A percentile compares a stretch with the other conserved stretches of the same genome.
phyloP scores from a whole-genome alignment of 2,113 vertebrate genomes.

The Nestor notabilis region DNA sequence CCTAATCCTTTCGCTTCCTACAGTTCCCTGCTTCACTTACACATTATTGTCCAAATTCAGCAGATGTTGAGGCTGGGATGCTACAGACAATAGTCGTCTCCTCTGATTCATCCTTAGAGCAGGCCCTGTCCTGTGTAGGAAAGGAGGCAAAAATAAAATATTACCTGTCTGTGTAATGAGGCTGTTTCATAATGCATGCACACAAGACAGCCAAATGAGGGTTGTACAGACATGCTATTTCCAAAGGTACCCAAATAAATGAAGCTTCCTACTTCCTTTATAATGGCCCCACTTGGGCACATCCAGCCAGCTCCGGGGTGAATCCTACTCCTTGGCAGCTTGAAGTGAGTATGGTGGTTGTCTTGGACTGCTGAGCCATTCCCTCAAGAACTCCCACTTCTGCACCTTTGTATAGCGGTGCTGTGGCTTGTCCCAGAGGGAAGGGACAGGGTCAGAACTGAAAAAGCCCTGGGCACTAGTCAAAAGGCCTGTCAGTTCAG shows the following conservation, averaged over 20 bases:
- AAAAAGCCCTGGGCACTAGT: background rate
- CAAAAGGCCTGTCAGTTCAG: background rate
- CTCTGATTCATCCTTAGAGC: conserved; percentile 57
- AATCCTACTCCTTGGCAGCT: background rate
- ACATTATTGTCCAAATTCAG: background rate
- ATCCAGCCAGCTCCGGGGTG: background rate
- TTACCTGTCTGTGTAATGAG: background rate
- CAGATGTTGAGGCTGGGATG: conserved; percentile 15
- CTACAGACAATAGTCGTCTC: conserved; percentile 7
- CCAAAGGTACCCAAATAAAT: background rate
- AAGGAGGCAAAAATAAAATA: background rate
- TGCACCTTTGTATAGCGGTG: background rate
- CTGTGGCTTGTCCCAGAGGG: background rate
- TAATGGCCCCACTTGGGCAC: background rate
- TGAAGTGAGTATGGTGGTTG: background rate
- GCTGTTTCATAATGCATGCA: conserved; percentile 17
- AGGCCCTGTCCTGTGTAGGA: conserved; percentile 43
- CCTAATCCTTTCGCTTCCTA: conserved; percentile 39
- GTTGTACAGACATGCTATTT: background rate
- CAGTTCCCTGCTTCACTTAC: background rate
- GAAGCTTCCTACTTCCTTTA: background rate
- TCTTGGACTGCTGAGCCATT: background rate
- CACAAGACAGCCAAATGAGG: background rate
- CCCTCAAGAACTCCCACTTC: background rate
- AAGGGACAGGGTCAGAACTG: background rate